Evolutionary conservation across 2,888 invertebrate species (phyloP), one percentile per base, ranked within the genome.

Genomic region (Lymantria dispar): DNA sequence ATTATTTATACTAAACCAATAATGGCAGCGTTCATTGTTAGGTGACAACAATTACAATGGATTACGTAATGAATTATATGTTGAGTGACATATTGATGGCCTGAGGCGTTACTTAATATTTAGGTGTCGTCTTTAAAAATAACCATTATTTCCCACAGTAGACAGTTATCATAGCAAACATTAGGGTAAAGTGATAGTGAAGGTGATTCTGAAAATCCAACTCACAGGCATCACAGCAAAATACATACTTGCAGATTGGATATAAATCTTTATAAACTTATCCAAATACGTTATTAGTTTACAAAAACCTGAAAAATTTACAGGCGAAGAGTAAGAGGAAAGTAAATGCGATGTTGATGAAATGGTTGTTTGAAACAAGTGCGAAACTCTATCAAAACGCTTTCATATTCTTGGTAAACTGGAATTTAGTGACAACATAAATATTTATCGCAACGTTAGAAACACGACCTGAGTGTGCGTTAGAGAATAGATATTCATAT

Each of bases 321-420:
- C 12, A 38, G 12, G 7, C 38, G 38, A 38, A 36, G 9, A 38
- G 38, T n/a, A n/a, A n/a, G n/a, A n/a, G 11, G 33, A 33, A 8
- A 48, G 22, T 43, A 61, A 58, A 52, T 51, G 45, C 29, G 9
- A 15, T 11, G 8, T 14, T 3, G 38, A 38, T 41, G 30, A 60
- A 54, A 55, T 31, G 46, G 3, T 48, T 30, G 33, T 51, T 42
- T 30, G 14, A 45, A 62, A 59, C 51, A 53, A 56, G 47, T 59
- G n/a, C 43, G 12, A 52, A 54, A 56, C 48, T 52, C 38, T 47
- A 44, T 36, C 29, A 50, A 52, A 51, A 54, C 50, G 51, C 48
- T 63, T 63, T 50, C 41, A 60, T 36, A 55, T 43, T 50, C 54
- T 44, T 14, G 40, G 15, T 14, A 14, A 40, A 40, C 40, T 43